Base-by-base conservation (phyloP, 1,140 invertebrate genomes). In the Drosophila sucinea region DNA sequence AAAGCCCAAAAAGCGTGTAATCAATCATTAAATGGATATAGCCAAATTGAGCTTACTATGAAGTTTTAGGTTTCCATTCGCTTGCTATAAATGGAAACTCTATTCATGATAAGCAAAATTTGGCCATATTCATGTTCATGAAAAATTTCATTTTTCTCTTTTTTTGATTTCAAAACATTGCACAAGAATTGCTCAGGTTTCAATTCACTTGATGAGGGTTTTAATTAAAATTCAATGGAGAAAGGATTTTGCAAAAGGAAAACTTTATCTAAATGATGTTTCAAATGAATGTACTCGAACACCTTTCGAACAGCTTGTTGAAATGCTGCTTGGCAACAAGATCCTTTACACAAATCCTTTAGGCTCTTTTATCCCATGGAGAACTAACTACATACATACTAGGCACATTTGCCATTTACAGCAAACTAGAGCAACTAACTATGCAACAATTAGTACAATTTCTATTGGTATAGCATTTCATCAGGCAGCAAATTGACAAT, bases 331-430 rank as follows among this genome's bases (percentile, higher is more conserved):
- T 38, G 10, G 10, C 1, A 35, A 58, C 30, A 51, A 51, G 44
- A 51, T 51, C 25, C 30, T 35, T 58, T 58, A 17, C 17, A 58
- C 56, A 58, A 51, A 58, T 58, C 56, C 56, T 35, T 58, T 58
- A 38, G 56, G 56, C 56, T 35, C 56, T 58, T 33, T 38, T 35
- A 57, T 33, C n/a, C 55, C 54, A n/a, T 56, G 5, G 17, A 38
- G 11, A 4, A 30, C 30, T 4, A 30, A 30, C 30, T 3, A 30
- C 30, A 30, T 4, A 30, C 2, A 30, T 3, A 32, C 55, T 33
- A 17, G 55, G n/a, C 32, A 58, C 23, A 58, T 56, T 56, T 56
- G 11, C 1, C 29, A 6, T 56, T 47, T 47, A 47, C 44, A 5
- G 23, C 4, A 25, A 56, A 32, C 54, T 32, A 32, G 17, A 58